Conservation (phyloP, 2,797 vertebrate species). For the Gobionotothen gibberifrons region DNA sequence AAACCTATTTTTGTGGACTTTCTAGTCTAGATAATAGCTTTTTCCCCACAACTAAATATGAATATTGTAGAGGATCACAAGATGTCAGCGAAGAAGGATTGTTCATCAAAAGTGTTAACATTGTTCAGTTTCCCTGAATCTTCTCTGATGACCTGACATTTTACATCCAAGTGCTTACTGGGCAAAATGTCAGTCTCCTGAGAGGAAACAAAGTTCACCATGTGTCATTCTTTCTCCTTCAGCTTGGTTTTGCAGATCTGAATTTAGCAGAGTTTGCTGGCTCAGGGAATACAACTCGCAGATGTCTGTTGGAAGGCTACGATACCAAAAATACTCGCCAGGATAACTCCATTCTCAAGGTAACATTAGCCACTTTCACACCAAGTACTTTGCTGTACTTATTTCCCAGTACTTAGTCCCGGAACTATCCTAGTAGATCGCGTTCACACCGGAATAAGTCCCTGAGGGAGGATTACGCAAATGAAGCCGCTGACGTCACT, state of each 20-base stretch:
- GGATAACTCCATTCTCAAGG: conserved; percentile 99
- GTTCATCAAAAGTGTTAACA: neutral
- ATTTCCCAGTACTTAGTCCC: no score
- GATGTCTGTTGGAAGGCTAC: conserved; percentile 97
- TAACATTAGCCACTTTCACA: conserved; percentile 59
- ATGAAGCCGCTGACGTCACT: no score
- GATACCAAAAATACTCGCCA: conserved; percentile 98
- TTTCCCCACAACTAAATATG: neutral
- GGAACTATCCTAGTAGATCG: no score
- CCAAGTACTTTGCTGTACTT: no score
- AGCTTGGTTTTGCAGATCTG: conserved; percentile 95
- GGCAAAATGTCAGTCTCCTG: neutral
- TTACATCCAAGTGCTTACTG: conserved; percentile 36
- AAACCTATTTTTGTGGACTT: neutral
- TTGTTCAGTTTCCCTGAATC: conserved; percentile 3
- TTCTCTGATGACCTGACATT: conserved; percentile 12
- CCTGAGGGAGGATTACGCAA: no score
- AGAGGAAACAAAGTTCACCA: conserved; percentile 31
- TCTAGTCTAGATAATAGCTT: neutral
- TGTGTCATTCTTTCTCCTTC: conserved; percentile 49
- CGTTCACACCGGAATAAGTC: no score
- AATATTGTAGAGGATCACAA: neutral
- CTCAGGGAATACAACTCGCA: conserved; percentile 93
- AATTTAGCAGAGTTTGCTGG: conserved; percentile 96
- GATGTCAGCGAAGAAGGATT: neutral